Evolutionary conservation across 2,888 invertebrate genomes (phyloP).

Genomic region (Heteromurus nitidus): DNA sequence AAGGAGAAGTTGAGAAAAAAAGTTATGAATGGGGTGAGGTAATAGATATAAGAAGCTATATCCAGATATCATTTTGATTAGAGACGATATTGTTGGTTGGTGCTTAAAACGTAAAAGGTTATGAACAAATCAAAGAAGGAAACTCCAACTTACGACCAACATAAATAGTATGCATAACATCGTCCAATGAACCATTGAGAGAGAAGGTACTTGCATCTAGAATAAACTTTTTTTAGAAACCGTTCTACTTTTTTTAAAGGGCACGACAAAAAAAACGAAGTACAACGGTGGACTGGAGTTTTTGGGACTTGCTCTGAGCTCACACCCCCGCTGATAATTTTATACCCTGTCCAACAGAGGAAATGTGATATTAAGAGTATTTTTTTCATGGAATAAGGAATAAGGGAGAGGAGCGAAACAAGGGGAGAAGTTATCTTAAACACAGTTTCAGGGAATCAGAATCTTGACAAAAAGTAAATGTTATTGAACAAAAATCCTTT

Average conservation of each 20-base stretch:
- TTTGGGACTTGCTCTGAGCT: background rate
- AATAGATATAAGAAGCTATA: background rate
- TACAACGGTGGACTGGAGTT: background rate
- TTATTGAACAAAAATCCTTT: slow-evolving; percentile 72
- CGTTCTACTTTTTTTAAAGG: background rate
- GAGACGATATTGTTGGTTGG: slow-evolving; percentile 7
- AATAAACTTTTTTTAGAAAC: background rate
- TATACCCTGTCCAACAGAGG: slow-evolving; percentile 71
- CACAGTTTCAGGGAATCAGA: slow-evolving; percentile 47
- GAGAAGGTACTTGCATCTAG: slow-evolving; percentile 10
- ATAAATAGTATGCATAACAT: background rate
- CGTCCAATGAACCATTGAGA: slow-evolving; percentile 40
- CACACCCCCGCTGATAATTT: slow-evolving; percentile 74
- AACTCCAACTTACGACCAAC: too few species aligned
- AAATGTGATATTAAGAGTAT: slow-evolving; percentile 72
- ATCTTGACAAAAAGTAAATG: slow-evolving; percentile 74
- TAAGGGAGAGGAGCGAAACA: background rate
- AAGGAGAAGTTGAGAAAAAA: too few species aligned
- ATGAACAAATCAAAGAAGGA: too few species aligned
- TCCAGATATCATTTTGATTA: slow-evolving; percentile 33
- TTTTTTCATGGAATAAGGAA: slow-evolving; percentile 14
- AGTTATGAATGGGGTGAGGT: too few species aligned
- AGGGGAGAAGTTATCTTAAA: background rate
- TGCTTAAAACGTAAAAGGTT: background rate
- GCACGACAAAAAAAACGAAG: background rate